A percentile compares a stretch with the other conserved stretches of the same genome.
Evolutionary conservation across 2,797 vertebrate genomes (phyloP).

Genomic region (Tokudaia muenninki): DNA sequence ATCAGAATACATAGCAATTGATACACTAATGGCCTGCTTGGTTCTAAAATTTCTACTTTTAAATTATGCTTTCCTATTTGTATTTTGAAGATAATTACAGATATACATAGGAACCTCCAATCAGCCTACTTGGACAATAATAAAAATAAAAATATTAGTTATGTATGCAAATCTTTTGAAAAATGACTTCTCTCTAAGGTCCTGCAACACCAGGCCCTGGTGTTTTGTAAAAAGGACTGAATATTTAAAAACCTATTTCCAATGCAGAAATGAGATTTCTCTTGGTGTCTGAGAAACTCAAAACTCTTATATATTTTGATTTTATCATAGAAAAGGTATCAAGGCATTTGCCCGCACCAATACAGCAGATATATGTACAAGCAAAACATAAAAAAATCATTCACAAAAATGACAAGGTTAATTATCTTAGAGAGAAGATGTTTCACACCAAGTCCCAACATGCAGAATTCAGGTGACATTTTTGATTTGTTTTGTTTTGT

Average conservation of each 20-base stretch:
- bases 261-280: conserved; percentile 43
- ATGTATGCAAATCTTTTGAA: neutral
- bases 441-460: neutral
- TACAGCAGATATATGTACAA: conserved; percentile 23
- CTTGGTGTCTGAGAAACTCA: neutral
- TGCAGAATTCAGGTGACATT: neutral
- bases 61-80: conserved; percentile 6
- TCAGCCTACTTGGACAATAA: neutral
- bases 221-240: neutral
- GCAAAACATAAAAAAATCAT: neutral
- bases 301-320: neutral
- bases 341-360: neutral
- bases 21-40: neutral
- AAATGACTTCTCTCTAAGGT: neutral
- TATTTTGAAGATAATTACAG: neutral
- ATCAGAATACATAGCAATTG: neutral
- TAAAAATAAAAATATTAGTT: conserved; percentile 45
- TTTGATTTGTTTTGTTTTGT: too few species aligned
- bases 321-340: neutral
- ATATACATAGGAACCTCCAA: neutral
- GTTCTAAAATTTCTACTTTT: conserved; percentile 28
- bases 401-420: neutral
- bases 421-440: neutral
- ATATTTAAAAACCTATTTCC: neutral
- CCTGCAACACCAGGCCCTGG: neutral